Evolutionary conservation across 2,797 vertebrate species (phyloP).

Genomic region (Epinephelus awoara): DNA sequence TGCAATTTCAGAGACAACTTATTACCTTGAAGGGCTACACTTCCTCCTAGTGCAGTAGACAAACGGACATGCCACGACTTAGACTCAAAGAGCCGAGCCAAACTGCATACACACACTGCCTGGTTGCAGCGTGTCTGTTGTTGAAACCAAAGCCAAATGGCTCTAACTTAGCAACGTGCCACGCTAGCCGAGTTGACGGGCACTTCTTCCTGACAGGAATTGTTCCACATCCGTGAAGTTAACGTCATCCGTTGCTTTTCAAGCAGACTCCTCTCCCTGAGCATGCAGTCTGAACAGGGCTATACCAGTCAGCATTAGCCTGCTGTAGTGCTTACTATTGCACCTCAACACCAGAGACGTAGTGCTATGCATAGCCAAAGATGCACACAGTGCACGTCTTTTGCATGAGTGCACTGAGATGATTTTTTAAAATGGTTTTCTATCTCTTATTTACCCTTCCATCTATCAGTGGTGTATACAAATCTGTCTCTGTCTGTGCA

Average conservation of each 20-base stretch:
- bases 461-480: conserved; percentile 31
- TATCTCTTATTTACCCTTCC: conserved; percentile 42
- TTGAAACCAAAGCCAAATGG: conserved; percentile 79
- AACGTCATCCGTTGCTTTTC: conserved; percentile 25
- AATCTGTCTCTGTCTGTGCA: conserved; percentile 40
- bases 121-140: conserved; percentile 72
- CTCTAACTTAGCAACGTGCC: conserved; percentile 62
- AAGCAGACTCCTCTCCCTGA: conserved; percentile 43
- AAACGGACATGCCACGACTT: conserved; percentile 40
- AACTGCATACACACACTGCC: conserved; percentile 70
- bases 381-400: conserved; percentile 67
- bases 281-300: conserved; percentile 76
- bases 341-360: conserved; percentile 60
- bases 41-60: conserved; percentile 59
- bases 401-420: conserved; percentile 74
- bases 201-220: conserved; percentile 43
- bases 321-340: conserved; percentile 51
- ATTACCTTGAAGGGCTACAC: conserved; percentile 78
- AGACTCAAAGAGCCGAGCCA: conserved; percentile 65
- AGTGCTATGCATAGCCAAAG: conserved; percentile 79
- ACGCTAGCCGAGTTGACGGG: conserved; percentile 38
- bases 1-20: conserved; percentile 72
- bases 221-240: conserved; percentile 48
- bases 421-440: conserved; percentile 47
- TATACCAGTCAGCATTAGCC: conserved; percentile 65